Base-by-base conservation (phyloP, 1,140 invertebrate genomes). In the Globodera rostochiensis region DNA sequence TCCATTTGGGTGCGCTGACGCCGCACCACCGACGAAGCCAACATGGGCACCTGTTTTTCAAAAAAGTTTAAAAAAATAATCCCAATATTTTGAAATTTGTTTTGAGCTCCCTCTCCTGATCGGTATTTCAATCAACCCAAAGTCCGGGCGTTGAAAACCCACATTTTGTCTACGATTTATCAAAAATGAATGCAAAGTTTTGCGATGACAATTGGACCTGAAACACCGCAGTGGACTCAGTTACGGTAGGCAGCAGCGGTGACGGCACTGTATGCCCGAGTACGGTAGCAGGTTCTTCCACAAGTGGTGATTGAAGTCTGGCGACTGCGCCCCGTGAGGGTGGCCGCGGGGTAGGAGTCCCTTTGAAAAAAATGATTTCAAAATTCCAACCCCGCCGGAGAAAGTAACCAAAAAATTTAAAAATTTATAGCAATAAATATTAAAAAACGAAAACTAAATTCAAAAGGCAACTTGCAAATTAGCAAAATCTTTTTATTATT, bases 1-100 rank as follows among this genome's bases (percentile, higher is more conserved):
- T 87, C 81, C 47, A 79, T 53, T 71, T 67, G 60, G 19, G 77
- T 69, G 21, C 69, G 75, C 19, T 64, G 47, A 19, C 67, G 47
- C 11, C 75, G 64, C 57, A 76, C 64, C 47, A 46, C 45, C 36
- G 79, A 60, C 50, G 73, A 46, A 47, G 76, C 46, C 47, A 70
- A 78, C 49, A 13, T 36, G 66, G 75, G 66, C 15, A 74, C 64
- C 71, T 73, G 7, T 81, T 80, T 36, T 21, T 79, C 19, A 57
- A 53, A 64, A 66, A 73, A 19, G 25, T 73, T 73, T 21, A 50
- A 73, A 73, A 73, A 6, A 73, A 21, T 19, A 47, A 47, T 4
- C 7, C 19, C 3, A 73, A 73, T 21, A 19, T 47, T 73, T 73
- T 73, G 21, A 47, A 15, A 36, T 36, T 36, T 36, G 36, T 36